Evolutionary conservation across 30 jellyfish, hydroid and myxozoan species (phyloP).

Genomic region (Cassiopea andromeda): DNA sequence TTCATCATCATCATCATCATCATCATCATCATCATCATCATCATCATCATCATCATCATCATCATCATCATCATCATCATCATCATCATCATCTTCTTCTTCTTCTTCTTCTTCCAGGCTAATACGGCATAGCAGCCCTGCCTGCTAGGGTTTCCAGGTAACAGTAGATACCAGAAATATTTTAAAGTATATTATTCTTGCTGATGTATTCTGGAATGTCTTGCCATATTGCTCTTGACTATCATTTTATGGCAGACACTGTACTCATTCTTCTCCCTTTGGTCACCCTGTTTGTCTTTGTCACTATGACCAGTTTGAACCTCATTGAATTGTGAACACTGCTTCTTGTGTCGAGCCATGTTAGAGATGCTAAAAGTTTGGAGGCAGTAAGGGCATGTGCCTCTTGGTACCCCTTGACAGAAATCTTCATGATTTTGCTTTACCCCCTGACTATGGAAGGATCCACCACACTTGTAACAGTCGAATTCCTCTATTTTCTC

Average conservation of each 20-base stretch:
- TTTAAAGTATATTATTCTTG: neutral
- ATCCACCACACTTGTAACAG: constrained; percentile 1
- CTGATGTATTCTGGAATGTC: neutral
- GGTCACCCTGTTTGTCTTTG: neutral
- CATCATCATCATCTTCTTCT: neutral
- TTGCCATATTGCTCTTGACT: constrained; percentile 13
- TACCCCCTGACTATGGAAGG: constrained; percentile 1
- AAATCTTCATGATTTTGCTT: neutral
- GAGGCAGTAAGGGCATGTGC: constrained; percentile 5
- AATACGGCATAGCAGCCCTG: constrained; percentile 10
- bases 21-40: too few relatives aligned
- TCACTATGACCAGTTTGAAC: neutral
- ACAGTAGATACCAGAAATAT: neutral
- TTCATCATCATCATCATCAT: too few relatives aligned
- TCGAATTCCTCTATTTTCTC: too few relatives aligned
- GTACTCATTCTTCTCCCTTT: neutral
- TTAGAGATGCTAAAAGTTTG: neutral
- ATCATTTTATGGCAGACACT: neutral
- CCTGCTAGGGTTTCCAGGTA: constrained; percentile 13
- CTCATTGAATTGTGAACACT: neutral
- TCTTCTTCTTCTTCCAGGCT: constrained; percentile 1
- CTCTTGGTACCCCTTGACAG: constrained; percentile 11
- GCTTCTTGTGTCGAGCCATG: constrained; percentile 9
- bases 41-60: neutral
- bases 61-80: neutral